phyloP scores from a whole-genome alignment of 53 echinoderm and acorn worm genomes.

The Echinarachnius parma region DNA sequence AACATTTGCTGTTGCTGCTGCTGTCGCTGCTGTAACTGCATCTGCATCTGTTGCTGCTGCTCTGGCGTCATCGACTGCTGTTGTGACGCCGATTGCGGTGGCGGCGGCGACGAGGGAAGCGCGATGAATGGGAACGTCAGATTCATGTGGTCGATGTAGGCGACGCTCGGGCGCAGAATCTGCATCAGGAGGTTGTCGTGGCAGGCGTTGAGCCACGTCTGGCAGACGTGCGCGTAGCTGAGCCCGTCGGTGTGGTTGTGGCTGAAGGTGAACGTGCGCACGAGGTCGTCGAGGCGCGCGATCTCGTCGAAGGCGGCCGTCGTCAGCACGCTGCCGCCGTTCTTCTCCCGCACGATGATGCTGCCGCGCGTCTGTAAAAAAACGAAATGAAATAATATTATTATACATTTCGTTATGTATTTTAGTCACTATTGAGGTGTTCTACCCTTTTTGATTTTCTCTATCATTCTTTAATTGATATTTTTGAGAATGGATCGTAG shows the following conservation, averaged over 20 bases:
- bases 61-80: no score
- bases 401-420: no score
- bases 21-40: no score
- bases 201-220: constrained; percentile 34
- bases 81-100: no score
- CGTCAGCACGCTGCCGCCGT: constrained; percentile 20
- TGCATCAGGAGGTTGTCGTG: constrained; percentile 34
- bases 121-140: constrained; percentile 28
- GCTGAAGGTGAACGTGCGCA: constrained; percentile 34
- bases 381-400: no score
- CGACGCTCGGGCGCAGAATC: constrained; percentile 4
- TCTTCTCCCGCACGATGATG: constrained; percentile 22
- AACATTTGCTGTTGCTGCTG: no score
- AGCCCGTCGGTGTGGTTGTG: constrained; percentile 23
- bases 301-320: constrained; percentile 29
- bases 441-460: no score
- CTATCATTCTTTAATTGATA: no score
- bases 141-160: constrained; percentile 22
- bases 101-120: constrained; percentile 23
- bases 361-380: constrained; percentile 29
- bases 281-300: constrained; percentile 34
- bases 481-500: no score
- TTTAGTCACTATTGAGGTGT: no score
- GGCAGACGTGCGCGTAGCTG: constrained; percentile 27
- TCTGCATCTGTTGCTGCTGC: no score